These are phyloP conservation scores for Drosophila teissieri DNA, from an alignment of 1,140 invertebrate genomes.

Conservation along the genomic window DNA sequence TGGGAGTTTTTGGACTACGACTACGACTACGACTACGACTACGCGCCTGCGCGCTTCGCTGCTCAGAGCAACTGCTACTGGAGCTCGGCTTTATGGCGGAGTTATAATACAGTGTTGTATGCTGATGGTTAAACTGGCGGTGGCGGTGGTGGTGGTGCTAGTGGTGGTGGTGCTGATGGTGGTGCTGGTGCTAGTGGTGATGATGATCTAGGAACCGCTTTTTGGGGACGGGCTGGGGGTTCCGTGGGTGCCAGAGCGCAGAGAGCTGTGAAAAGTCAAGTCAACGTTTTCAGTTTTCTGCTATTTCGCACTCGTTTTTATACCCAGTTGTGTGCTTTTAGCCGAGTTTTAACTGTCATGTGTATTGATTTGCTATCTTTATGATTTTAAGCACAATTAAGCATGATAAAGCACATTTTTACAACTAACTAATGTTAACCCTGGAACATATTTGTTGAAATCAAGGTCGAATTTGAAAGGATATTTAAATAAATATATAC, in stretches of 20 bases:
- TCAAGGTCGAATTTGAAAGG: too few relatives aligned
- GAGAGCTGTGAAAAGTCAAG: slow-evolving; percentile 75
- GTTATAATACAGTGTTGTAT: slow-evolving; percentile 10
- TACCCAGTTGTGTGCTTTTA: slow-evolving; percentile 24
- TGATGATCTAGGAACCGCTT: neutral
- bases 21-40: slow-evolving; percentile 71
- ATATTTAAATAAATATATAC: too few relatives aligned
- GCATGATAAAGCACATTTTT: too few relatives aligned
- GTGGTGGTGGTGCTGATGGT: too few relatives aligned
- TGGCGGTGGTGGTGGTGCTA: too few relatives aligned
- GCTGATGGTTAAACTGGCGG: slow-evolving; percentile 14
- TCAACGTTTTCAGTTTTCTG: slow-evolving; percentile 71
- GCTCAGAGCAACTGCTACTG: slow-evolving; percentile 57
- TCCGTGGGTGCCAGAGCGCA: slow-evolving; percentile 59
- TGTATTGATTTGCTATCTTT: too few relatives aligned
- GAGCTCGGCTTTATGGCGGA: slow-evolving; percentile 9
- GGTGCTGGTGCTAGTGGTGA: slow-evolving; percentile 15
- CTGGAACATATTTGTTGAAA: too few relatives aligned
- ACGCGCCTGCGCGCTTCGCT: slow-evolving; percentile 76
- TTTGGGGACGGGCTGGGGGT: neutral
- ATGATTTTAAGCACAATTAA: too few relatives aligned
- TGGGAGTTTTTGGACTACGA: slow-evolving; percentile 67
- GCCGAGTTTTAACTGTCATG: neutral
- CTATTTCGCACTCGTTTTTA: slow-evolving; percentile 10
- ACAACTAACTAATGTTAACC: too few relatives aligned